Base-by-base conservation (phyloP, 2,113 vertebrate genomes). In the Rutilus rutilus region DNA sequence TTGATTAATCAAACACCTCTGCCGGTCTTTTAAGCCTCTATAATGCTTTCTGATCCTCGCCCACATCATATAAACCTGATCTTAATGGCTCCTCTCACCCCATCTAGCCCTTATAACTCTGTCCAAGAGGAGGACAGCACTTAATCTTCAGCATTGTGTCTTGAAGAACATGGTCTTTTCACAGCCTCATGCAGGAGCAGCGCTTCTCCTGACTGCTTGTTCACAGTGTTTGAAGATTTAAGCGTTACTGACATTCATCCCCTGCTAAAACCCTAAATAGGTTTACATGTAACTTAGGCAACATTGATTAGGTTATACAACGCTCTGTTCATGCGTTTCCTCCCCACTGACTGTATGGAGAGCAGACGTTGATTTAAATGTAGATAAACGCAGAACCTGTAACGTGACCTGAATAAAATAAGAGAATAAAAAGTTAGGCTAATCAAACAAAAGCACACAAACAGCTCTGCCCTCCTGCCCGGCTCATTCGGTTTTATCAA, bases 221-320 rank as follows among this genome's bases (percentile, higher is more conserved):
- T 57, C 54, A 8, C 19, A 57, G 54, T 57, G 74, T 67, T 78
- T 85, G 60, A 45, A 67, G 86, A 69, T 79, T 71, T 84, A 62
- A 87, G 82, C 25, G 39, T 54, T 78, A 64, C 74, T 88, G 86
- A 79, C 78, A 36, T 88, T 79, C 60, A 79, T 88, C 80, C 80
- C 36, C 73, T 79, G 74, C 81, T 86, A 79, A 85, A 77, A 90
- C 77, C 45, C 14, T 42, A 90, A 91, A 91, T 85, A 90, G 88
- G 87, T 88, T 92, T 88, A 89, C 27, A 52, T 39, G 78, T 74
- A 88, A 87, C 79, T 89, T 87, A 90, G 76, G 76, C 11, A 52
- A 76, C 21, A 88, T 86, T 87, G 86, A 83, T 88, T 89, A 85
- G 80, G 81, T 90, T 88, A 88, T 71, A 64, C 83, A 89, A 90